Conservation (phyloP, 2,113 vertebrate species). For the Phylloscopus trochiloides region DNA sequence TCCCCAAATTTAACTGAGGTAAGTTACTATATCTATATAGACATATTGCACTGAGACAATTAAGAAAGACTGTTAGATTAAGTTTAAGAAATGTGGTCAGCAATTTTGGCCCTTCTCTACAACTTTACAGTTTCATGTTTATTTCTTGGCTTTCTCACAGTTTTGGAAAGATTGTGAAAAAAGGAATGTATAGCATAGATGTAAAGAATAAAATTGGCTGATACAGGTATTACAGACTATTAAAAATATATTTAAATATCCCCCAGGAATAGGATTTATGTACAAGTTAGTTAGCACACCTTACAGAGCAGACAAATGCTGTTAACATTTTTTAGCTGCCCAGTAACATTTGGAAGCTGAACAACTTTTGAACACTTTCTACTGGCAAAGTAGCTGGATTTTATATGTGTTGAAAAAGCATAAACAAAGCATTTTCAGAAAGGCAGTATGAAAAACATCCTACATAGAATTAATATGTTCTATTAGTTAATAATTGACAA, state of each 20-base stretch:
- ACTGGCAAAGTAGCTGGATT: neutral
- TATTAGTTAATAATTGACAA: neutral
- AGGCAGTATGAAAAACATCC: neutral
- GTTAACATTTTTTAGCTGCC: neutral
- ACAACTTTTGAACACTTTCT: neutral
- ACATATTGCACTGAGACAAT: neutral
- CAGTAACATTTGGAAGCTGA: neutral
- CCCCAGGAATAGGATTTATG: neutral
- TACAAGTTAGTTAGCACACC: neutral
- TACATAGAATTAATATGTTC: neutral
- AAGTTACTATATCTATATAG: neutral
- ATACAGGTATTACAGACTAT: neutral
- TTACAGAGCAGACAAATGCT: neutral
- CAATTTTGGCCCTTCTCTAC: neutral
- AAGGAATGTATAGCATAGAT: neutral
- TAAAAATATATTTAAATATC: neutral
- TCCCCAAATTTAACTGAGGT: neutral
- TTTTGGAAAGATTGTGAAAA: neutral
- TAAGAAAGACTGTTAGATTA: neutral
- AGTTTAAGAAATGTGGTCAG: neutral
- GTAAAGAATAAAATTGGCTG: neutral
- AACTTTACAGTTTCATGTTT: neutral
- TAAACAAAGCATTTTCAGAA: neutral
- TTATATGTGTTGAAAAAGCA: neutral
- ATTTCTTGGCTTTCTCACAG: neutral